Evolutionary conservation across 2,888 invertebrate species (phyloP), one percentile per base, ranked within the genome.

Genomic region (Litoditis marina): DNA sequence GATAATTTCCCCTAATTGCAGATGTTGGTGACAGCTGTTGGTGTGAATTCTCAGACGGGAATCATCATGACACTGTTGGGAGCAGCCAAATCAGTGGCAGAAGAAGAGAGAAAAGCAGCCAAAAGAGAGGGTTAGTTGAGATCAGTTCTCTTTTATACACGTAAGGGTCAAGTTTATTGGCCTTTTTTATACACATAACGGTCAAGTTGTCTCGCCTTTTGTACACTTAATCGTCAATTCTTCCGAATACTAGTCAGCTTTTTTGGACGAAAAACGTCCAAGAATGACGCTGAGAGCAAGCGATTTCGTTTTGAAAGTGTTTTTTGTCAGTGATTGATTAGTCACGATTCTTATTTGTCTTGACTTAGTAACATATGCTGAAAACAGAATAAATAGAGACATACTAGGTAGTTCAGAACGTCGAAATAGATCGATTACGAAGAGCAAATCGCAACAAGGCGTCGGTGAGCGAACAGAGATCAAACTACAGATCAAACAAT

Each of bases 61-160:
- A 81, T 83, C 65, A 83, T 83, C 50, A 83, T 83, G 81, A 74
- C 77, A 16, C 71, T 83, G 57, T 71, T 83, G 32, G 83, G 83
- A 39, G 82, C 83, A 8, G 80, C 82, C 32, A 78, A 79, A 53
- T 66, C 69, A 13, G 78, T 70, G 8, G 78, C 72, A 30, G 79
- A 82, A 50, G 80, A 81, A 62, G 78, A 81, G 53, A 56, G 76
- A 51, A 79, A 79, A 66, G 73, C 74, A 44, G 69, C 69, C 44
- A 77, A 79, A 55, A 67, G 76, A 53, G 79, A 82, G 70, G 79
- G 79, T 80, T 68, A 19, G 65, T 63, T 53, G 7, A n/a, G n/a
- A 34, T 34, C 39, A 16, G 30, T n/a, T 30, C 6, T 19, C n/a
- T 25, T 25, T 7, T 27, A 50, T 19, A n/a, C n/a, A n/a, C n/a